Conservation (phyloP, 2,797 vertebrate genomes). For the Enteromius mattozi region DNA sequence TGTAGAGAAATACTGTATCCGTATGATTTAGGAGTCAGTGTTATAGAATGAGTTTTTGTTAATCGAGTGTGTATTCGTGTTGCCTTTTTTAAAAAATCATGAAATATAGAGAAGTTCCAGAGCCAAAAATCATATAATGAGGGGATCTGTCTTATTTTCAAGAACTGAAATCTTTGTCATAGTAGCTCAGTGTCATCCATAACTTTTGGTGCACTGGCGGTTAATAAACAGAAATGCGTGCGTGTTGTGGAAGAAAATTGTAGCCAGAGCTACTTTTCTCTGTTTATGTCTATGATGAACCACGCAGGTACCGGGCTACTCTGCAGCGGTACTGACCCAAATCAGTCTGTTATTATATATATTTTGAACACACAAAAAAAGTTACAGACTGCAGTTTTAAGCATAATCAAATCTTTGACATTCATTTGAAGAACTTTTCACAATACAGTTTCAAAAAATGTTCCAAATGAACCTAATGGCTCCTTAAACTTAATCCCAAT, state of each 20-base stretch:
- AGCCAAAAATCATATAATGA: neutral
- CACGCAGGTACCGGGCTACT: neutral
- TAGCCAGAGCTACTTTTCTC: neutral
- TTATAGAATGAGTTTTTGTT: neutral
- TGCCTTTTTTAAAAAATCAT: neutral
- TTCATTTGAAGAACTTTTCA: neutral
- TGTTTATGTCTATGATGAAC: neutral
- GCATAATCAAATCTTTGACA: neutral
- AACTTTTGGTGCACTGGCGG: no score
- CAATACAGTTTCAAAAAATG: no score
- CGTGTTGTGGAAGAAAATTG: no score
- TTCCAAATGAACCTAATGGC: no score
- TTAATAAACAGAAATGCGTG: no score
- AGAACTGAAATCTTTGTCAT: neutral
- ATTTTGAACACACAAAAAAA: no score
- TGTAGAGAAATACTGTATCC: neutral
- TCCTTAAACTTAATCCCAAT: neutral
- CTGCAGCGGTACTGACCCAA: neutral
- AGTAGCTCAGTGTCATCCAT: no score
- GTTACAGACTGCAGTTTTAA: no score
- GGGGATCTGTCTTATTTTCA: neutral
- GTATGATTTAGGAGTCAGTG: neutral
- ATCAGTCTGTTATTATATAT: no score
- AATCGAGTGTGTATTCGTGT: neutral
- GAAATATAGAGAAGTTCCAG: neutral